A percentile compares a stretch with the other conserved stretches of the same genome.
These are phyloP conservation scores for Perdix hodgsoniae DNA, from an alignment of 2,797 vertebrate species.

Conservation along the genomic window DNA sequence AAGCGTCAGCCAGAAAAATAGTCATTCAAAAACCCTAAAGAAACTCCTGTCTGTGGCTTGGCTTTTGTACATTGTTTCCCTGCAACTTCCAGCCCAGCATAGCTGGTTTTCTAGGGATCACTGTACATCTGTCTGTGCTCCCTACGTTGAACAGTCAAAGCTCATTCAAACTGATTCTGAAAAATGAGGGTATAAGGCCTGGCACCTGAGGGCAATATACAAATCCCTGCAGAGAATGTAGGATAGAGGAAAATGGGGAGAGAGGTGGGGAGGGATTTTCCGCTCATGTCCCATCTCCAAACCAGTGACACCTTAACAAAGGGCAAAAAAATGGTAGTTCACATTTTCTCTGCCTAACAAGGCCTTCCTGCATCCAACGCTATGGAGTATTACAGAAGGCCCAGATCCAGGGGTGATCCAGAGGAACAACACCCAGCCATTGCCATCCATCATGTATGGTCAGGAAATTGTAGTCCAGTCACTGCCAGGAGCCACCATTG, in stretches of 20 bases:
- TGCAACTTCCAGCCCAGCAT: not conserved
- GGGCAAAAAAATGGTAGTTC: not conserved
- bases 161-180: not conserved
- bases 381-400: not conserved
- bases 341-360: not conserved
- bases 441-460: not conserved
- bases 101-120: not conserved
- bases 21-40: not conserved
- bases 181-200: not conserved
- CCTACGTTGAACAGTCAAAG: not conserved
- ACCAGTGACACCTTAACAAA: not conserved
- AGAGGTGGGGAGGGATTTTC: not conserved
- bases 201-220: not conserved
- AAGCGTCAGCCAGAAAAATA: not conserved
- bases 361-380: not conserved
- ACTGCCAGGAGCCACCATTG: not conserved
- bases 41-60: not conserved
- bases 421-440: not conserved
- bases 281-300: not conserved
- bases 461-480: rapidly evolving
- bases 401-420: rapidly evolving
- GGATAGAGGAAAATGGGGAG: not conserved
- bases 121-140: not conserved
- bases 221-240: not conserved
- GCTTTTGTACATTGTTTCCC: not conserved